phyloP scores from a whole-genome alignment of 1,140 invertebrate genomes.

The Aphis gossypii region DNA sequence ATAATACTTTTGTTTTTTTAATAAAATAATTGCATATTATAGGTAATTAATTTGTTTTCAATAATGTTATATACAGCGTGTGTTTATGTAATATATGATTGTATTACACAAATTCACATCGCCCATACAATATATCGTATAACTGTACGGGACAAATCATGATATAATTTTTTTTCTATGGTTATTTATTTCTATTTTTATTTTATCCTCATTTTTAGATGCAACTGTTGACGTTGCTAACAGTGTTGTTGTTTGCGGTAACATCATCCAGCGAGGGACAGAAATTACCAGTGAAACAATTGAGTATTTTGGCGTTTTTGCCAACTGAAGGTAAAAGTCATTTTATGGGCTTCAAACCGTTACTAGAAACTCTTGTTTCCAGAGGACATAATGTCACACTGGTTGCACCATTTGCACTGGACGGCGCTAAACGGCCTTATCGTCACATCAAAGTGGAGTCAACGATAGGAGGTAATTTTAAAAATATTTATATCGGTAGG shows the following conservation, averaged over 20 bases:
- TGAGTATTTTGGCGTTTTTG: constrained; percentile 70
- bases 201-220: background rate
- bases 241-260: background rate
- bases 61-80: background rate
- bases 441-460: constrained; percentile 22
- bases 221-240: background rate
- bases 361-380: constrained; percentile 71
- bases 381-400: constrained; percentile 76
- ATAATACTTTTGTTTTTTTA: background rate
- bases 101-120: background rate
- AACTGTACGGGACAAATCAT: background rate
- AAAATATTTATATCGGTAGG: background rate
- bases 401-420: constrained; percentile 62
- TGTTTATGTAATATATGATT: background rate
- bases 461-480: background rate
- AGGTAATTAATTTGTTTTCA: background rate
- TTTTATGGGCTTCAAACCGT: constrained; percentile 71
- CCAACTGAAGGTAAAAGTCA: constrained; percentile 74
- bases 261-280: background rate
- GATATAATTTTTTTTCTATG: background rate
- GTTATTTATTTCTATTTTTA: background rate
- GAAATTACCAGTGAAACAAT: background rate
- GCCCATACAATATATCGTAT: background rate
- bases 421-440: constrained; percentile 3
- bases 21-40: no score